Conservation (phyloP, 2,797 vertebrate genomes). For the Lophotriccus pileatus region DNA sequence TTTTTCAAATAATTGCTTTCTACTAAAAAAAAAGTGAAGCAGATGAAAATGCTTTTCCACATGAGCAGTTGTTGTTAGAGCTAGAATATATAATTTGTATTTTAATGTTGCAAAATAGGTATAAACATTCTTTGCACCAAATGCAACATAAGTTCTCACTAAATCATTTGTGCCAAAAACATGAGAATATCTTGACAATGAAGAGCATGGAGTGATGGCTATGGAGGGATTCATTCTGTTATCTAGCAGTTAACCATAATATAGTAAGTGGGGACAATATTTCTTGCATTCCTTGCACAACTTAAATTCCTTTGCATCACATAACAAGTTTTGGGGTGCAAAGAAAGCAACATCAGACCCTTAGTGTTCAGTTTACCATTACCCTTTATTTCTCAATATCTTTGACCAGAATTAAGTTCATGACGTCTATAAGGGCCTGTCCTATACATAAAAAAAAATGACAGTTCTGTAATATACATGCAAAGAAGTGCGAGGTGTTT, state of each 20-base stretch:
- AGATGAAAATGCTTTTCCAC: slow-evolving; percentile 9
- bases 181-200: slow-evolving; percentile 69
- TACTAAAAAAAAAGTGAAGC: not conserved
- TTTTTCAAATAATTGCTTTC: slow-evolving; percentile 10
- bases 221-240: slow-evolving; percentile 44
- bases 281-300: not conserved
- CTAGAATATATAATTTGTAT: not conserved
- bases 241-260: not conserved
- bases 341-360: slow-evolving; percentile 42
- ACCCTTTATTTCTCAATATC: not conserved
- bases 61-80: not conserved
- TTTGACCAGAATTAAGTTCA: slow-evolving; percentile 15
- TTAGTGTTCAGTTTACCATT: slow-evolving; percentile 41
- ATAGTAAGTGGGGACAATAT: not conserved
- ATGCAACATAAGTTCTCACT: slow-evolving; percentile 34
- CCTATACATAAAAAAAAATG: slow-evolving; percentile 42
- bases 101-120: not conserved
- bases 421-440: slow-evolving; percentile 13
- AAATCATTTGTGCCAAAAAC: slow-evolving; percentile 78
- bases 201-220: slow-evolving; percentile 70
- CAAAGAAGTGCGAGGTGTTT: slow-evolving; percentile 57
- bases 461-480: slow-evolving; percentile 70
- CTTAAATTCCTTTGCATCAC: not conserved
- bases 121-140: slow-evolving; percentile 47
- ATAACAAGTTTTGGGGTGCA: not conserved